Evolutionary conservation across 2,797 vertebrate species (phyloP), one percentile per base, ranked within the genome.

Genomic region (Lacerta agilis): DNA sequence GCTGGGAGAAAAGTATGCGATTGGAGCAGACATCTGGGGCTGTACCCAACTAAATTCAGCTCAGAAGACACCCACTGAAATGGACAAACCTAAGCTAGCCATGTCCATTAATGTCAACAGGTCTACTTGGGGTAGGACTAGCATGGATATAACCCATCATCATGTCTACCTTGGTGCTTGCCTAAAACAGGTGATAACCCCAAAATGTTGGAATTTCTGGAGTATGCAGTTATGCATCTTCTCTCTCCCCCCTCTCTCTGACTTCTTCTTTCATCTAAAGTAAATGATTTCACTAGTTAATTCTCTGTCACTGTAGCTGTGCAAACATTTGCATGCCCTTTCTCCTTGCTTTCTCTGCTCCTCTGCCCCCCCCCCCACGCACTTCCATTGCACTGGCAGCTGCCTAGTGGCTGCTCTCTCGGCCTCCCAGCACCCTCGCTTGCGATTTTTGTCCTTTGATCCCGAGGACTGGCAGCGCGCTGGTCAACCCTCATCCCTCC

Each of bases 261-360:
- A 36, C 8, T 33, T n/a, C 69, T 20, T 45, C 69, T 82, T 33
- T 10, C 45, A 64, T 23, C 20, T 64, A 0, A 0, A 86, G 29
- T 58, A 85, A 84, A 13, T 43, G 91, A 29, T 23, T 29, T 2
- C 2, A 45, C 8, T n/a, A 4, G 6, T n/a, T 0, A 0, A 18
- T 41, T 87, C 67, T 23, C 77, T 58, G 36, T 2, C 0, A 1
- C 33, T 43, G 73, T 43, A n/a, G 38, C 55, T 36, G 81, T 76
- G 58, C 27, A 90, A 3, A 61, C 0, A 0, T 3, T 87, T 0
- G 8, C 17, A 13, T n/a, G 33, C 13, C 58, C 67, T 89, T 83
- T 29, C 45, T 78, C 38, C 69, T n/a, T 61, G 71, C 58, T 0
- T 0, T n/a, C 49, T 73, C 1, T 49, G 27, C 9, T 8, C 8